Base-by-base conservation (phyloP, 2,113 vertebrate genomes). In the Engraulis encrasicolus region DNA sequence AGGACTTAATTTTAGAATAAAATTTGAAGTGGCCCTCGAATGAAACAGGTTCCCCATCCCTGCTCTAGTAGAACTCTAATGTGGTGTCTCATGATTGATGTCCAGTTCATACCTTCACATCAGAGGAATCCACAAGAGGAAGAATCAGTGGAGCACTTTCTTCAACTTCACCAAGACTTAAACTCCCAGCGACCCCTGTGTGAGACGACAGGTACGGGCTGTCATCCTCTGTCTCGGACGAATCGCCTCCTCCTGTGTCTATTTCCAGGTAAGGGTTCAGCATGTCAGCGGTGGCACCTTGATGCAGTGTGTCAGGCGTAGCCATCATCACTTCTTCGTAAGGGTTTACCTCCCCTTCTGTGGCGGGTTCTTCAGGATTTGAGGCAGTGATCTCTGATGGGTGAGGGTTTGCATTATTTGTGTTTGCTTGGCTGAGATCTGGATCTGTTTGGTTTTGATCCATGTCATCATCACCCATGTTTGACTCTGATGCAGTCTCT, bases 31-130 rank as follows among this genome's bases (percentile, higher is more conserved):
- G n/a, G n/a, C n/a, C n/a, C n/a, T n/a, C n/a, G n/a, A n/a, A n/a
- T n/a, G n/a, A n/a, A n/a, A n/a, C n/a, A n/a, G n/a, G n/a, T n/a
- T n/a, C n/a, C n/a, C n/a, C n/a, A n/a, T n/a, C n/a, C n/a, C n/a
- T n/a, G n/a, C n/a, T n/a, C n/a, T n/a, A n/a, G n/a, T n/a, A n/a
- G n/a, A n/a, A 27, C 12, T 71, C 2, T 66, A 6, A 1, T 23
- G n/a, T 34, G 27, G 66, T 15, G 34, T 11, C 23, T 18, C 6
- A 74, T 36, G 9, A 36, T 17, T 34, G 15, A 34, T 34, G 40
- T 78, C 45, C 15, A 61, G 38, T 58, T 52, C 74, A 84, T 54
- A 89, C 88, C 88, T 87, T 81, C 54, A 66, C 20, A 79, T 81
- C 83, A 49, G 86, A 87, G 36, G 77, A 31, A 20, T 89, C 84